These are phyloP conservation scores for Grammomys surdaster DNA, from an alignment of 2,113 vertebrate species.

Conservation along the genomic window DNA sequence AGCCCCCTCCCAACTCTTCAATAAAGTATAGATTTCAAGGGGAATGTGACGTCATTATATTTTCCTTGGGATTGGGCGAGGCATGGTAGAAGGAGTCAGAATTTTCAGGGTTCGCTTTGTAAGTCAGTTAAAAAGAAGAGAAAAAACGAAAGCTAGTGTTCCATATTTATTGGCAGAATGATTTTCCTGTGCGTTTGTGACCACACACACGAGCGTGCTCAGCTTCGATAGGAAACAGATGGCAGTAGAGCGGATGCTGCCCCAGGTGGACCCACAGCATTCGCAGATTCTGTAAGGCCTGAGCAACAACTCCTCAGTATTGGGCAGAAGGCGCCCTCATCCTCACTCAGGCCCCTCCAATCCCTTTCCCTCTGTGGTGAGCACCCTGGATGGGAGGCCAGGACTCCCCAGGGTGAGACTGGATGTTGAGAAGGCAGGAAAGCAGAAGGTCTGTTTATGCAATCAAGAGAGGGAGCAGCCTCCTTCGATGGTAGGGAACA, in stretches of 20 bases:
- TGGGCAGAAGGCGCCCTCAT: not conserved
- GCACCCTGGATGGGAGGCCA: slow-evolving; percentile 7
- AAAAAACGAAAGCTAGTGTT: not conserved
- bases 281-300: not conserved
- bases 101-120: slow-evolving; percentile 31
- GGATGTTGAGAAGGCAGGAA: slow-evolving; percentile 64
- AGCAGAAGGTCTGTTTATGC: slow-evolving; percentile 74
- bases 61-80: not conserved
- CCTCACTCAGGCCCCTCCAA: not conserved
- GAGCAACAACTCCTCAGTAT: not conserved
- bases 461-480: slow-evolving; percentile 76
- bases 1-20: slow-evolving; percentile 42
- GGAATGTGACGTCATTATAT: slow-evolving; percentile 35
- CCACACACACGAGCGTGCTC: not conserved
- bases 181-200: slow-evolving; percentile 45
- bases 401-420: slow-evolving; percentile 45
- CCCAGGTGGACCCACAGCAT: not conserved
- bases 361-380: not conserved
- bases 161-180: slow-evolving; percentile 54
- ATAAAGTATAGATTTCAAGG: slow-evolving; percentile 71
- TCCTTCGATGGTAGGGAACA: slow-evolving; percentile 70
- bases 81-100: not conserved
- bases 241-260: not conserved
- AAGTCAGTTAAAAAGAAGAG: slow-evolving; percentile 32
- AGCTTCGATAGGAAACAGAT: slow-evolving; percentile 69